Conservation (phyloP, 2,797 vertebrate genomes). For the Chelon labrosus region DNA sequence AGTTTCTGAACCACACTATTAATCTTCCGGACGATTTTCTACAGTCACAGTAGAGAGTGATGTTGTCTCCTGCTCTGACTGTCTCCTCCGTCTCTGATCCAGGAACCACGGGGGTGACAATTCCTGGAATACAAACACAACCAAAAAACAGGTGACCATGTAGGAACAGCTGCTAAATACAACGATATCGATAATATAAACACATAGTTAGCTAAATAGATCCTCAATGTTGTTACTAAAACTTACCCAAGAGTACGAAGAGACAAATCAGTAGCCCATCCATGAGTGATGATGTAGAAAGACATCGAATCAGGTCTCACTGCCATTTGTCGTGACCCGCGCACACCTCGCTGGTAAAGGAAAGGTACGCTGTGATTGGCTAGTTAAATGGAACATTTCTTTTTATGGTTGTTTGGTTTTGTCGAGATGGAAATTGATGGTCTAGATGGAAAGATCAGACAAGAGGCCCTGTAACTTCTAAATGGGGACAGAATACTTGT, state of each 20-base stretch:
- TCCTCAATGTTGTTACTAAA: neutral
- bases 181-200: too few species aligned
- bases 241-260: slow-evolving; percentile 21
- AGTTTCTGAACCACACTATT: slow-evolving; percentile 65
- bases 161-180: neutral
- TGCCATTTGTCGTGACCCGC: neutral
- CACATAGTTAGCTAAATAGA: too few species aligned
- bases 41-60: slow-evolving; percentile 67
- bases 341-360: slow-evolving; percentile 31
- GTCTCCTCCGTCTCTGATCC: slow-evolving; percentile 18
- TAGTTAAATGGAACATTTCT: slow-evolving; percentile 18
- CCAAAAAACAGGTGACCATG: neutral
- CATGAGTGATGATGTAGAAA: slow-evolving; percentile 23
- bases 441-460: too few species aligned
- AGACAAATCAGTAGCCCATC: slow-evolving; percentile 1
- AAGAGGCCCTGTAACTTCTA: too few species aligned
- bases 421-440: neutral
- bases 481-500: too few species aligned
- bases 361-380: slow-evolving; percentile 28
- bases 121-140: slow-evolving; percentile 36
- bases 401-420: slow-evolving; percentile 28
- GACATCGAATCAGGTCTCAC: neutral
- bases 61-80: slow-evolving; percentile 51
- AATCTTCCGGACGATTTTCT: rapidly evolving
- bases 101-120: slow-evolving; percentile 18